These are phyloP conservation scores for Rhinella marina DNA, from an alignment of 2,797 vertebrate species.

Conservation along the genomic window DNA sequence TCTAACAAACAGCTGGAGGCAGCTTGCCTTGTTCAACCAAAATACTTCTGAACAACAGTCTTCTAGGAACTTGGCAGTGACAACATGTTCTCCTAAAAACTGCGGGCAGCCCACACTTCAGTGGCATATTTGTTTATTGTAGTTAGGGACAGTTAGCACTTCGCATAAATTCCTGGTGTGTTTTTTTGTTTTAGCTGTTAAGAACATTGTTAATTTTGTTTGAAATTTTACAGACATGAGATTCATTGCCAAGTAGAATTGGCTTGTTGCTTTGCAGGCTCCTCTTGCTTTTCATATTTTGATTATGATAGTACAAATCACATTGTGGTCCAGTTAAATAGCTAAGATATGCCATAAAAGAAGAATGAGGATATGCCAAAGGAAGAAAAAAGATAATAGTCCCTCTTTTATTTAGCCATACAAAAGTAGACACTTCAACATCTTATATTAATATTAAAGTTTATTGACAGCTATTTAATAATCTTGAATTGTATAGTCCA, in stretches of 20 bases:
- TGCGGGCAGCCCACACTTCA: constrained; percentile 45
- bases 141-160: constrained; percentile 54
- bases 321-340: constrained; percentile 18
- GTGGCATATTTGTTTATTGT: constrained; percentile 56
- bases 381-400: background rate
- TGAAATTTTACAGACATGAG: constrained; percentile 51
- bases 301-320: constrained; percentile 36
- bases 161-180: constrained; percentile 38
- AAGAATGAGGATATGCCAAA: background rate
- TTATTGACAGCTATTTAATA: background rate
- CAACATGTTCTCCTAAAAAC: constrained; percentile 49
- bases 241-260: constrained; percentile 49
- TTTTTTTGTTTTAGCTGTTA: constrained; percentile 53
- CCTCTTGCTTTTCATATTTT: constrained; percentile 46
- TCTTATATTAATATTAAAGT: background rate
- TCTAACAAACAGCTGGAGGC: constrained; percentile 28
- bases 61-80: constrained; percentile 50
- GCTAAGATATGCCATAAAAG: constrained; percentile 4
- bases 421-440: background rate
- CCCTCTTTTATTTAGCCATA: background rate
- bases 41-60: constrained; percentile 40
- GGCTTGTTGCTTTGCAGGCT: constrained; percentile 41
- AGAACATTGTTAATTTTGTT: constrained; percentile 52
- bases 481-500: background rate
- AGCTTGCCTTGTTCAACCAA: constrained; percentile 29